Conservation (phyloP, 2,113 vertebrate species). For the Naja naja region DNA sequence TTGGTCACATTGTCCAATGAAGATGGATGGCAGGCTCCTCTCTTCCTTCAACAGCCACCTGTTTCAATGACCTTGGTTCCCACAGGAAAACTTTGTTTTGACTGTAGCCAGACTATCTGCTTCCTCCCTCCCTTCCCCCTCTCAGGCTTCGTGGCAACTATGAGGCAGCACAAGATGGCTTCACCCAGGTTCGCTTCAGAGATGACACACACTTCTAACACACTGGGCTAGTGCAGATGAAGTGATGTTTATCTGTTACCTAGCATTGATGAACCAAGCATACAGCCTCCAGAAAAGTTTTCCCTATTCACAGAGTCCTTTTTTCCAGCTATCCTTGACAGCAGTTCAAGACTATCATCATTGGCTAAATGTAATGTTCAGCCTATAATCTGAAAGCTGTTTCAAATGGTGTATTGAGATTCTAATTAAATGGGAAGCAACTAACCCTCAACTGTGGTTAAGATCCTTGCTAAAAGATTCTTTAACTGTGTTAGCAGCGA, state of each 20-base stretch:
- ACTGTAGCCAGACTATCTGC: no score
- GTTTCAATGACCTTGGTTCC: no score
- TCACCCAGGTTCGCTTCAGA: no score
- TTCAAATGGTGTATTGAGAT: background rate
- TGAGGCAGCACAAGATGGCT: no score
- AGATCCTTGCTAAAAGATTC: background rate
- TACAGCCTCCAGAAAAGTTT: background rate
- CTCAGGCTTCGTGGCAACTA: no score
- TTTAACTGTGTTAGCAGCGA: background rate
- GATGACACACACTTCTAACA: background rate
- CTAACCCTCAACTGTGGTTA: background rate
- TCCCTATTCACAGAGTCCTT: background rate
- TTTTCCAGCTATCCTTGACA: background rate
- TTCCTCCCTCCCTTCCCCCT: no score
- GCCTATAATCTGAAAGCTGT: background rate
- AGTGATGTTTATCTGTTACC: background rate
- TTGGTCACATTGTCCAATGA: no score
- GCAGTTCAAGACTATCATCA: background rate
- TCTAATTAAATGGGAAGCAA: background rate
- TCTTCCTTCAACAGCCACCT: no score
- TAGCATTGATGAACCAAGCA: background rate
- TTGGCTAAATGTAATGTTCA: background rate
- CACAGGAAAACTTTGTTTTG: no score
- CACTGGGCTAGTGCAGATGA: background rate
- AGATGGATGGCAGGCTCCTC: no score